Evolutionary conservation across 2,797 vertebrate genomes (phyloP).

Genomic region (Poliocrania exsul): DNA sequence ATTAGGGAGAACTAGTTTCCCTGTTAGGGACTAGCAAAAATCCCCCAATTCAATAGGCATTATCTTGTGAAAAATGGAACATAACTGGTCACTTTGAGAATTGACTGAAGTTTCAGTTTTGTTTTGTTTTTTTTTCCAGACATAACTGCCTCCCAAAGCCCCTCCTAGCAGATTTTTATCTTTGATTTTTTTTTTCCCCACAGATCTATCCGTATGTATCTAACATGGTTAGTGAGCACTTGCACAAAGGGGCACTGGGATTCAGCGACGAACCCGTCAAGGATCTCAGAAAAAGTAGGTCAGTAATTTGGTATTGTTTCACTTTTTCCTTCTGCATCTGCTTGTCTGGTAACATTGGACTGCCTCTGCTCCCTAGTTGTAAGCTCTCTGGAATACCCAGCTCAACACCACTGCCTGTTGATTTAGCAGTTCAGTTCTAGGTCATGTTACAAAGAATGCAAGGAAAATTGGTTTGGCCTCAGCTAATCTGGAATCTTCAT

Average conservation of each 20-base stretch:
- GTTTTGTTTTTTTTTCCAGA: background rate
- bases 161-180: background rate
- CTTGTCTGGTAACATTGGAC: background rate
- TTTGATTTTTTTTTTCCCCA: background rate
- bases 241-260: background rate
- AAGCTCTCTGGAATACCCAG: background rate
- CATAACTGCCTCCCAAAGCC: background rate
- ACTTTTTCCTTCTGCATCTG: background rate
- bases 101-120: background rate
- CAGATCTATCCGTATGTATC: fast-evolving
- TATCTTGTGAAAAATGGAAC: background rate
- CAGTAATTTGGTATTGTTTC: background rate
- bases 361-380: background rate
- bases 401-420: fast-evolving
- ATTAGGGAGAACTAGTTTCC: background rate
- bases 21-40: background rate
- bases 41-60: fast-evolving
- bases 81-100: background rate
- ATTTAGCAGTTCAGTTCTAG: background rate
- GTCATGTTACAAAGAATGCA: background rate
- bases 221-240: fast-evolving
- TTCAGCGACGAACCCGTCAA: background rate
- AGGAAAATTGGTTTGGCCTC: background rate
- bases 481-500: background rate
- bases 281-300: background rate